Base-by-base conservation (phyloP, 35 echinoderm and acorn worm genomes). In the Amphiura filiformis region DNA sequence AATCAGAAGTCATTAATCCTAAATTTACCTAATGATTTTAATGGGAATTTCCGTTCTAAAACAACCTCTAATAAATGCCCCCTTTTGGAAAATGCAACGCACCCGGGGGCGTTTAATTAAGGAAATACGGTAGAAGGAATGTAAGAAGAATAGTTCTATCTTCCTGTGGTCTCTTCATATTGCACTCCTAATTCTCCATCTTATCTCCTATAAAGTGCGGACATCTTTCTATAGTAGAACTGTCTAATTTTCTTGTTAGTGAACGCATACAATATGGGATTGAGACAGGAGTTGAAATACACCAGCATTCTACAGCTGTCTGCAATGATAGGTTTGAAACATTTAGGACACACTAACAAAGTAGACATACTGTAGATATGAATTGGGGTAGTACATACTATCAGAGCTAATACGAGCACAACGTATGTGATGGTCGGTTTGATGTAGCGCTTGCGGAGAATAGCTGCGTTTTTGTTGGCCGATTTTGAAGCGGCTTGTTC, bases 201-300 rank as follows among this genome's bases (percentile, higher is more conserved):
- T 17, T 47, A 47, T 17, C 17, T 4, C 41, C 41, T 47, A 47
- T 17, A 47, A 9, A 47, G 17, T 17, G 5, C 41, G 4, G 4
- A 9, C 5, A 47, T 4, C 28, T 18, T 70, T n/a, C 61, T 70
- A 3, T 70, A 23, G 61, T 70, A 70, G 26, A 70, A 70, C 26
- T 70, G 61, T 70, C 61, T 70, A 23, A 70, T 70, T 70, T 30
- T 70, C 61, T 30, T 70, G 61, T 70, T 70, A 70, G 61, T 70
- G 61, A 70, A 23, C 26, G 61, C 61, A 70, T 70, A 70, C 28
- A 70, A 23, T 2, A 70, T 18, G 2, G 61, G 61, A 70, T 70
- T 70, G 3, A n/a, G 28, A 1, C 9, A 70, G 61, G 26, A n/a
- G 9, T 11, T 70, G 61, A 70, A 52, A 52, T 52, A 52, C 44